Conservation (phyloP, 2,113 vertebrate genomes). For the Mugil cephalus region DNA sequence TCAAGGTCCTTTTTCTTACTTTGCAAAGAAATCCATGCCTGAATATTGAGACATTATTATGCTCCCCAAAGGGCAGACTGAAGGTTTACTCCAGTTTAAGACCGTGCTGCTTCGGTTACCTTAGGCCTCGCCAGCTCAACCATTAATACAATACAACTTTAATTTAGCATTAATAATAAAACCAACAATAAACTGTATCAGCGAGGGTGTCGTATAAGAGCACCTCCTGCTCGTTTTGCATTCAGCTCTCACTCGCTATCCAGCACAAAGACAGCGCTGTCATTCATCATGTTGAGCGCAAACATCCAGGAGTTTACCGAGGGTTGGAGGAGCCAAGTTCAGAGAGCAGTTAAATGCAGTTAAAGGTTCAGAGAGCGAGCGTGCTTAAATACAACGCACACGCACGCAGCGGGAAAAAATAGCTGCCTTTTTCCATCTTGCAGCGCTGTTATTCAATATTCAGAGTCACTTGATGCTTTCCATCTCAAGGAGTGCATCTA, state of each 20-base stretch:
- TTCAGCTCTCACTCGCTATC: background rate
- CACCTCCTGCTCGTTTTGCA: conserved; percentile 9
- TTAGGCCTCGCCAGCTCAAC: conserved; percentile 24
- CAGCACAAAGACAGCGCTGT: background rate
- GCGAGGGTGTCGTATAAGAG: conserved; percentile 28
- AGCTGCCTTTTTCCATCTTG: conserved; percentile 9
- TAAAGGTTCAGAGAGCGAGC: conserved; percentile 14
- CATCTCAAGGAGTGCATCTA: conserved; percentile 44
- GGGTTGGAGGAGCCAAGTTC: conserved; percentile 18
- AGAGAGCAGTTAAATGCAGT: conserved; percentile 26
- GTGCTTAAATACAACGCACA: conserved; percentile 21
- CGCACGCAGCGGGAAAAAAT: conserved; percentile 25
- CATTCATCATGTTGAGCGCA: conserved; percentile 24
- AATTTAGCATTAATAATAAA: conserved; percentile 60
- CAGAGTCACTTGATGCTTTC: conserved; percentile 60
- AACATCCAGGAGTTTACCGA: conserved; percentile 34
- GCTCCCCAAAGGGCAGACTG: conserved; percentile 20
- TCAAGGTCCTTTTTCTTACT: conserved; percentile 31
- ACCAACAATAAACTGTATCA: conserved; percentile 35
- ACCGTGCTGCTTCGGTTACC: conserved; percentile 31
- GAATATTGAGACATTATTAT: conserved; percentile 41
- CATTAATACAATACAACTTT: conserved; percentile 57
- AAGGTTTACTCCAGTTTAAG: conserved; percentile 54
- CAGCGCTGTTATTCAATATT: conserved; percentile 63
- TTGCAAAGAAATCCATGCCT: background rate